These are phyloP conservation scores for Akabosia matsudoensis DNA, from an alignment of 1,140 invertebrate species.

Conservation along the genomic window DNA sequence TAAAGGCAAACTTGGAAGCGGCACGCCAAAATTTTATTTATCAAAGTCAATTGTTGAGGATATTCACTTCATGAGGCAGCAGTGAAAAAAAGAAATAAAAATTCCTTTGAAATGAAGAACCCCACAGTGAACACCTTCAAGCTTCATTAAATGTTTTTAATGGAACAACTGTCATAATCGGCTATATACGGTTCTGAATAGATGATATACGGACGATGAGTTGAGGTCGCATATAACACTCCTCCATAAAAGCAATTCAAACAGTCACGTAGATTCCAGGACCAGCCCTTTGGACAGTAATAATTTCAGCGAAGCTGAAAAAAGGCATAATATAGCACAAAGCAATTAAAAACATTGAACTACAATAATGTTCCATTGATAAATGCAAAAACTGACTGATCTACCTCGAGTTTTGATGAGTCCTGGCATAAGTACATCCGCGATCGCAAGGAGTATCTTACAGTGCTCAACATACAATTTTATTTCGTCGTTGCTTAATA, in stretches of 20 bases:
- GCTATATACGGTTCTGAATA: too few species aligned
- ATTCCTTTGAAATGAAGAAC: too few species aligned
- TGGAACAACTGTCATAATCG: too few species aligned
- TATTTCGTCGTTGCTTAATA: slow-evolving; percentile 55
- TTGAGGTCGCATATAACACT: too few species aligned
- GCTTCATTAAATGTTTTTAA: too few species aligned
- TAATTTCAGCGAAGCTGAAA: neutral
- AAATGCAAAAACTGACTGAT: too few species aligned
- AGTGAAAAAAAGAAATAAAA: neutral
- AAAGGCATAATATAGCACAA: too few species aligned
- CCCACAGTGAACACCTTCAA: too few species aligned
- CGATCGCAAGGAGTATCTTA: slow-evolving; percentile 61
- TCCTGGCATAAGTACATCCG: slow-evolving; percentile 63
- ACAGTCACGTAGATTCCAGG: too few species aligned
- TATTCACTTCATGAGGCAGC: neutral
- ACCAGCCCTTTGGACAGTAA: neutral
- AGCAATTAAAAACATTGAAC: neutral
- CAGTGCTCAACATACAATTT: slow-evolving; percentile 62
- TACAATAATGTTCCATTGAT: neutral
- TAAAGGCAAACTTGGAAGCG: slow-evolving; percentile 22
- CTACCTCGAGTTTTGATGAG: slow-evolving; percentile 67
- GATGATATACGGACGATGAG: too few species aligned
- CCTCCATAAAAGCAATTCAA: too few species aligned
- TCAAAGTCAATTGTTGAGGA: neutral
- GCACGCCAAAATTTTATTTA: slow-evolving; percentile 1